Evolutionary conservation across 1,140 invertebrate species (phyloP).

Genomic region (Andricus grossulariae): DNA sequence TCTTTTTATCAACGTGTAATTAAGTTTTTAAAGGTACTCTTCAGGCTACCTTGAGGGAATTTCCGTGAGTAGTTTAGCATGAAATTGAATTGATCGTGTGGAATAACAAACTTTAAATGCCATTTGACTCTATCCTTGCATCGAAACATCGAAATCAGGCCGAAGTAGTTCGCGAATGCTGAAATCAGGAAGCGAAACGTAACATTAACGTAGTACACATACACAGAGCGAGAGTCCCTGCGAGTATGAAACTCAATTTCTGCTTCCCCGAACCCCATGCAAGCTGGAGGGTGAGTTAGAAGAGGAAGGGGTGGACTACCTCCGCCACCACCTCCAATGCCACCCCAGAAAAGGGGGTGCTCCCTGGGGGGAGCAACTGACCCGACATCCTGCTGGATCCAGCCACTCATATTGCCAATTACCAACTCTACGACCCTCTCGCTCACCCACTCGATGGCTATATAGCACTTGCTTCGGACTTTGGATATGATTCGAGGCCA

Average conservation of each 20-base stretch:
- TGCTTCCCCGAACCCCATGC: slow-evolving; percentile 57
- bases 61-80: background rate
- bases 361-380: slow-evolving; percentile 73
- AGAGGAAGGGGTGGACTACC: slow-evolving; percentile 46
- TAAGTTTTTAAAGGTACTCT: too few relatives aligned
- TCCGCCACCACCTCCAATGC: slow-evolving; percentile 45
- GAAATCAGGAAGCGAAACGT: slow-evolving; percentile 15
- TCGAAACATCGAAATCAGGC: slow-evolving; percentile 21
- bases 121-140: slow-evolving; percentile 16
- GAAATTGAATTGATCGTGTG: slow-evolving; percentile 12
- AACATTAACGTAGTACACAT: slow-evolving; percentile 43
- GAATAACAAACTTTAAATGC: slow-evolving; percentile 21
- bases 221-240: slow-evolving; percentile 63
- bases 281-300: slow-evolving; percentile 48
- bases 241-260: slow-evolving; percentile 74
- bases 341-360: slow-evolving; percentile 66
- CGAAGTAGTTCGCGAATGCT: slow-evolving; percentile 32
- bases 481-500: slow-evolving; percentile 37
- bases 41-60: too few relatives aligned
- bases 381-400: slow-evolving; percentile 72
- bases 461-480: slow-evolving; percentile 35
- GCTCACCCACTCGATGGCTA: slow-evolving; percentile 31
- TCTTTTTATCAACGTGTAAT: too few relatives aligned
- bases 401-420: slow-evolving; percentile 76
- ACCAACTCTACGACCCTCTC: slow-evolving; percentile 67